Evolutionary conservation across 2,888 invertebrate genomes (phyloP).

Genomic region (Parelbella ahira): DNA sequence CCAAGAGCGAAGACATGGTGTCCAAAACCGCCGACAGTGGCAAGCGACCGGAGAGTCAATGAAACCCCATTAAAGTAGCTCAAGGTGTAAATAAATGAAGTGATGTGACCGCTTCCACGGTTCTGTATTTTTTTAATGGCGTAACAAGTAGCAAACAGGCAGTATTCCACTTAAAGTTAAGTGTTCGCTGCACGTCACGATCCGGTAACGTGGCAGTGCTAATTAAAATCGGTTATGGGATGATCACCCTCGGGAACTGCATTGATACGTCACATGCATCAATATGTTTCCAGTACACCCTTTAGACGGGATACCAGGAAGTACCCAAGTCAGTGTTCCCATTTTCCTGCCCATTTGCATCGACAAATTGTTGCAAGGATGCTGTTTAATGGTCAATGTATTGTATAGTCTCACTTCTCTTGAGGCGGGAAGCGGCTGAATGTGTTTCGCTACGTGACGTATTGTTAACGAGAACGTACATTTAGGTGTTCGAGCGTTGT

Average conservation of each 20-base stretch:
- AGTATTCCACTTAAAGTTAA: not conserved
- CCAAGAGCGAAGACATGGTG: constrained; percentile 57
- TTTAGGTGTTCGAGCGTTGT: constrained; percentile 34
- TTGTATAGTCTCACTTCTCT: too few species aligned
- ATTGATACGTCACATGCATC: not conserved
- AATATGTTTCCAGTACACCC: too few species aligned
- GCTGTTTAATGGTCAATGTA: constrained; percentile 24
- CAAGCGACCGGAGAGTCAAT: constrained; percentile 64
- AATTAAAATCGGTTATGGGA: too few species aligned
- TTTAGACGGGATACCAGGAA: too few species aligned
- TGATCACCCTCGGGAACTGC: too few species aligned
- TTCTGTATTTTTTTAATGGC: constrained; percentile 10
- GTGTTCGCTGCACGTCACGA: not conserved
- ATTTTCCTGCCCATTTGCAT: constrained; percentile 27
- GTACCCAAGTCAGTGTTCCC: too few species aligned
- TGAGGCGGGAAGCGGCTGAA: not conserved
- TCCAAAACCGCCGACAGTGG: constrained; percentile 50
- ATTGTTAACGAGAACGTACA: constrained; percentile 22
- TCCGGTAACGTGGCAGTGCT: too few species aligned
- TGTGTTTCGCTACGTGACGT: constrained; percentile 8
- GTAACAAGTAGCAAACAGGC: constrained; percentile 2
- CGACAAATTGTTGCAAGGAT: constrained; percentile 34
- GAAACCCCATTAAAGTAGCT: constrained; percentile 36
- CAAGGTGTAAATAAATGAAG: constrained; percentile 36
- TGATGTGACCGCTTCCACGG: constrained; percentile 20